phyloP scores from a whole-genome alignment of 2,888 invertebrate species.

The Nephrotoma appendiculata region DNA sequence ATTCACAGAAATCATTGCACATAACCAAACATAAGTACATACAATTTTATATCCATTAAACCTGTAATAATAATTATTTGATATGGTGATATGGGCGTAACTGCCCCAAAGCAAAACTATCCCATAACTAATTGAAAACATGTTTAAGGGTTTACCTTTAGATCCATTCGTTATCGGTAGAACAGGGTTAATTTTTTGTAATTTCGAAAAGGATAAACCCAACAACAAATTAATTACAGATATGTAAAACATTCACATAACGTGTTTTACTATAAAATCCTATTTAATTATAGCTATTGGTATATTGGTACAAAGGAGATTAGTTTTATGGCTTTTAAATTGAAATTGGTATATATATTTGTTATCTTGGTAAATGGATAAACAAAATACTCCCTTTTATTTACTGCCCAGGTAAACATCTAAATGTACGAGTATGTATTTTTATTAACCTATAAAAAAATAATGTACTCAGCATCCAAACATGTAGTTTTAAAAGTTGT shows the following conservation, averaged over 20 bases:
- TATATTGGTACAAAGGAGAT: neutral
- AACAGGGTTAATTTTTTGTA: neutral
- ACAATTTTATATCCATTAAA: neutral
- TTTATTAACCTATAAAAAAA: no score
- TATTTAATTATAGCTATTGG: neutral
- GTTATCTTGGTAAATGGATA: no score
- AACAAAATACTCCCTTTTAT: no score
- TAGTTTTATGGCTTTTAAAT: neutral
- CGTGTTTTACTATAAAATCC: neutral
- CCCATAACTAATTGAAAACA: neutral
- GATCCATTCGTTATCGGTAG: neutral
- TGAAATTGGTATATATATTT: neutral
- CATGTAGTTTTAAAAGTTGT: no score
- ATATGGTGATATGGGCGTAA: neutral
- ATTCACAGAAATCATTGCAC: no score
- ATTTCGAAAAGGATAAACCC: neutral
- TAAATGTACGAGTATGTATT: no score
- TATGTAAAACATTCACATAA: neutral
- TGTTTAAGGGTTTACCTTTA: neutral
- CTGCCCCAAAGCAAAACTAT: neutral
- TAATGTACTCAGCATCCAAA: no score
- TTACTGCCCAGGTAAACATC: no score
- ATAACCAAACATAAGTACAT: no score
- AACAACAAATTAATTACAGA: neutral
- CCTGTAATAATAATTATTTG: neutral